A percentile compares a stretch with the other conserved stretches of the same genome.
Evolutionary conservation across 2,888 invertebrate species (phyloP).

Genomic region (Melolontha melolontha): DNA sequence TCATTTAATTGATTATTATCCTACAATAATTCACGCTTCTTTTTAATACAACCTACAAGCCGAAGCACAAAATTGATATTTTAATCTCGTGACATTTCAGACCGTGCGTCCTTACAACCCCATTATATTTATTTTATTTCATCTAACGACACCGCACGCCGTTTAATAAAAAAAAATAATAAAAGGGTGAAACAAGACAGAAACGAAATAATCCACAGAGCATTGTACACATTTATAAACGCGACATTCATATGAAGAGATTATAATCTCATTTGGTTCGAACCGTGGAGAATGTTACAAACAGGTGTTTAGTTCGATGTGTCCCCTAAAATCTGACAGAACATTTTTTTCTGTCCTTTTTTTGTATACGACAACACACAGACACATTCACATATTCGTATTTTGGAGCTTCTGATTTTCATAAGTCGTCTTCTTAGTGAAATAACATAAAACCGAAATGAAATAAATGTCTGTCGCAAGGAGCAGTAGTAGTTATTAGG

Average conservation of each 20-base stretch:
- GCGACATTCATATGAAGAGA: slow-evolving; percentile 13
- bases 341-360: slow-evolving; percentile 16
- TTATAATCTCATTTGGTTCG: slow-evolving; percentile 40
- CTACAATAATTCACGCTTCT: slow-evolving; percentile 12
- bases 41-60: background rate
- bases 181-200: slow-evolving; percentile 1
- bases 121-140: slow-evolving; percentile 34
- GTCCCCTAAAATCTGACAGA: slow-evolving; percentile 37
- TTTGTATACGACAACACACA: background rate
- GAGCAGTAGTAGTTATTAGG: background rate
- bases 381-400: background rate
- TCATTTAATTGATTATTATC: background rate
- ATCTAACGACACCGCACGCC: slow-evolving; percentile 25
- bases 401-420: slow-evolving; percentile 26
- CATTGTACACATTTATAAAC: slow-evolving; percentile 7
- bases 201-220: slow-evolving; percentile 8
- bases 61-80: slow-evolving; percentile 40
- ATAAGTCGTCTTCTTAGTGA: background rate
- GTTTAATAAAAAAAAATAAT: slow-evolving; percentile 3
- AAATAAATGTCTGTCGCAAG: background rate
- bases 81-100: slow-evolving; percentile 39
- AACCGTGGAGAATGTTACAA: slow-evolving; percentile 38
- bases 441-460: background rate
- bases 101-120: slow-evolving; percentile 27
- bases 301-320: slow-evolving; percentile 39